Base-by-base conservation (phyloP, 2,888 invertebrate species). In the Catocala fraxini region DNA sequence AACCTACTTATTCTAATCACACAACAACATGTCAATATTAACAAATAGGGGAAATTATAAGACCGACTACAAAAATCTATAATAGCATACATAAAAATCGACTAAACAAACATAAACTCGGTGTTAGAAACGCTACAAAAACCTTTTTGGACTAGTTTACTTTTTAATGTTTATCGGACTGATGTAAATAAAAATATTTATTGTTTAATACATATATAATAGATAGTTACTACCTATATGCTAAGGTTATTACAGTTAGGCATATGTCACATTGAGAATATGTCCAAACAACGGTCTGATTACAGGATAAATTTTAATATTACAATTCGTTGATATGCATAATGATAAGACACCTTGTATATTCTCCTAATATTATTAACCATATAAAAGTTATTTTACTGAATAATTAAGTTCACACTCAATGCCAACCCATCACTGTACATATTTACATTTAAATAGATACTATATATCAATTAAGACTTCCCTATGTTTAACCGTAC, bases 251-350 rank as follows among this genome's bases (percentile, higher is more conserved):
- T 70, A 74, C 56, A 74, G 46, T 65, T 76, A 76, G 68, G 66
- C 63, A 67, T 70, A 74, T 74, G 71, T 75, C 71, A 73, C 71
- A 79, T 58, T 65, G 71, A 76, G 71, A 76, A 79, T 64, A 71
- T 70, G 53, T 71, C 70, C 65, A 76, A 73, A 75, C 73, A 77
- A 73, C 79, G 73, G 78, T 74, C 63, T 67, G 68, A 69, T 73
- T 71, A 75, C 56, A 68, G 71, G 68, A 66, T 80, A 73, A 59
- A 71, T 70, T 77, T 79, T 75, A 84, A 81, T 85, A 85, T 88
- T 90, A 91, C 87, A 87, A 87, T 92, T 93, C 91, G 92, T 92
- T 93, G 93, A 93, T 93, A 93, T 93, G 93, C 93, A 93, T 93
- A 91, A 89, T 91, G 88, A 85, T 92, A 93, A 93, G 93, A 93